Evolutionary conservation across 2,888 invertebrate genomes (phyloP).

Genomic region (Argyresthia albistria): DNA sequence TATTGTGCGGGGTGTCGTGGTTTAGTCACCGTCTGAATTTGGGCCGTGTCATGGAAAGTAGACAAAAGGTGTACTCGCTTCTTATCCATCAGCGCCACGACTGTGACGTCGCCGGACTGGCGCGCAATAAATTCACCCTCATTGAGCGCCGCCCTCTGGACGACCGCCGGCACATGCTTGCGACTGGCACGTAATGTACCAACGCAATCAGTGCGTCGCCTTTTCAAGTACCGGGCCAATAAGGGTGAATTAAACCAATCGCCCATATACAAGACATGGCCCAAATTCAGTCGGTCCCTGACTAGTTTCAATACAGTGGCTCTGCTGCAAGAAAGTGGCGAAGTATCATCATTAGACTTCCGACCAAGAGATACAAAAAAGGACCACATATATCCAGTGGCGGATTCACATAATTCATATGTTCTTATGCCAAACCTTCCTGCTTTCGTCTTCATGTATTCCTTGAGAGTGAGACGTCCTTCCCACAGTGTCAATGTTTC

Average conservation of each 20-base stretch:
- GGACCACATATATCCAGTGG: constrained; percentile 4
- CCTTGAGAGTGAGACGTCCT: not conserved
- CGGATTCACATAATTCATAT: constrained; percentile 16
- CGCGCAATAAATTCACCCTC: not conserved
- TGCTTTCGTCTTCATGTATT: constrained; percentile 8
- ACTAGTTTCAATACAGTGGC: no score
- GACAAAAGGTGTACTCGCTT: not conserved
- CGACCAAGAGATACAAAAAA: not conserved
- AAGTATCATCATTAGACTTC: no score
- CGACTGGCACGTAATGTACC: no score
- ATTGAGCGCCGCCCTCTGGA: not conserved
- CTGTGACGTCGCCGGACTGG: not conserved
- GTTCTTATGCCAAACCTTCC: constrained; percentile 15
- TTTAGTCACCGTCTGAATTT: not conserved
- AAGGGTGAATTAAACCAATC: no score
- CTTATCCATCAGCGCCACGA: not conserved
- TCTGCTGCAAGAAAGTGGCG: no score
- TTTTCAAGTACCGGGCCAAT: no score
- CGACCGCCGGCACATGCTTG: no score
- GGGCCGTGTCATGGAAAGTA: not conserved
- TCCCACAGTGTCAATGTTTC: constrained; percentile 2
- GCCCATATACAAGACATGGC: no score
- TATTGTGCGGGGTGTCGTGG: not conserved
- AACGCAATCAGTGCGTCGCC: no score
- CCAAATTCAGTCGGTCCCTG: no score